Conservation (phyloP, 2,113 vertebrate genomes). For the Pelvicachromis taeniatus region DNA sequence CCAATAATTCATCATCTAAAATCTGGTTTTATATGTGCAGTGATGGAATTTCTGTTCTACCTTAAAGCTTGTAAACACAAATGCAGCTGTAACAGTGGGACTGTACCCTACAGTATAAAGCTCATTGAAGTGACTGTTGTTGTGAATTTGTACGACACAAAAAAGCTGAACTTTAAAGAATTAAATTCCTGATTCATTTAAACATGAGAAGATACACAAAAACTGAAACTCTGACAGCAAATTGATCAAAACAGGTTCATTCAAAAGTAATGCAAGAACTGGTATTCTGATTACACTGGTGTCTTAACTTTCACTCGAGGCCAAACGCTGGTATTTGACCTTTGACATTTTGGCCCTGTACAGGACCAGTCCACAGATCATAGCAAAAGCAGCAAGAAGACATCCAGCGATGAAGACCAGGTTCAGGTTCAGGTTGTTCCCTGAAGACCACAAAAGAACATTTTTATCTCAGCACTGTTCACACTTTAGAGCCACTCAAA, state of each 20-base stretch:
- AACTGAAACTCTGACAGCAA: neutral
- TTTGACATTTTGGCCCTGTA: neutral
- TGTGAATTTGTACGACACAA: neutral
- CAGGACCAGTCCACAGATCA: neutral
- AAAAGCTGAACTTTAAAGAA: neutral
- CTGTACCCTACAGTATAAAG: no score
- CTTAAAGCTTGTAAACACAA: neutral
- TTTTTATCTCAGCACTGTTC: neutral
- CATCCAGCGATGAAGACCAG: constrained; percentile 41
- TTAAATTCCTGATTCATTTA: neutral
- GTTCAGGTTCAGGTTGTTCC: constrained; percentile 33
- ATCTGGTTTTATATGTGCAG: no score
- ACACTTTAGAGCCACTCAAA: neutral
- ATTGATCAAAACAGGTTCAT: neutral
- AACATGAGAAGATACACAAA: neutral
- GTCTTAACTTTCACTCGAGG: neutral
- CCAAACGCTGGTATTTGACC: neutral
- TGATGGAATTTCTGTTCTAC: neutral
- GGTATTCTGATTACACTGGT: neutral
- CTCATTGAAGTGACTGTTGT: no score
- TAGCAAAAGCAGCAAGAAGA: constrained; percentile 24
- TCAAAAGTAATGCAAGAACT: neutral
- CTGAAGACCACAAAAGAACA: constrained; percentile 22
- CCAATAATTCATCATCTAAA: no score
- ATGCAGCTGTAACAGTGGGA: neutral